phyloP scores from a whole-genome alignment of 2,888 invertebrate species.

The Amblyjoppa fuscipennis region DNA sequence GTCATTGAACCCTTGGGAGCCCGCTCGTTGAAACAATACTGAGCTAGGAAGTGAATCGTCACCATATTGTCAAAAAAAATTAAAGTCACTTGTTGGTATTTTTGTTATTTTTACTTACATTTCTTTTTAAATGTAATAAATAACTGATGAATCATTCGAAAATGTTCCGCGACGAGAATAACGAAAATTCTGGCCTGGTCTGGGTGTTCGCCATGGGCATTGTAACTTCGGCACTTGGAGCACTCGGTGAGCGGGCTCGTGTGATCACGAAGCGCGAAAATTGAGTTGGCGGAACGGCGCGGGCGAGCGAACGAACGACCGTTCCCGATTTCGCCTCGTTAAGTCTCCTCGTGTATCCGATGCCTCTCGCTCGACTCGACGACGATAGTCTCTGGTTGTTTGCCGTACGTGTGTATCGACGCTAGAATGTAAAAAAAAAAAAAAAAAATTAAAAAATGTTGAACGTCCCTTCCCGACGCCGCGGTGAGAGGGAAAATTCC shows the following conservation, averaged over 20 bases:
- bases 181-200: not conserved
- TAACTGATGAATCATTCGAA: too few species aligned
- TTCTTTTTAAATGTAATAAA: too few species aligned
- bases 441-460: not conserved
- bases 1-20: not conserved
- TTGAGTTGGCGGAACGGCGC: conserved; percentile 64
- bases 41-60: not conserved
- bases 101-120: too few species aligned
- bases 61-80: not conserved
- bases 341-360: conserved; percentile 34
- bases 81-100: too few species aligned
- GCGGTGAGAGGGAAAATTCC: conserved; percentile 41
- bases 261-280: conserved; percentile 71
- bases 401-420: not conserved
- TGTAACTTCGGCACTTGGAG: conserved; percentile 34
- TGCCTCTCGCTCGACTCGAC: conserved; percentile 1
- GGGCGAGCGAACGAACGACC: conserved; percentile 46
- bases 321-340: conserved; percentile 66
- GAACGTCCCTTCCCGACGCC: not conserved
- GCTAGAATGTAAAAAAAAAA: not conserved
- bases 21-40: not conserved
- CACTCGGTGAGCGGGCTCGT: conserved; percentile 38
- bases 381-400: not conserved
- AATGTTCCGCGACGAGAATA: not conserved
- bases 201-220: conserved; percentile 11